These are phyloP conservation scores for Gymnoscopelus braueri DNA, from an alignment of 2,797 vertebrate species.

Conservation along the genomic window DNA sequence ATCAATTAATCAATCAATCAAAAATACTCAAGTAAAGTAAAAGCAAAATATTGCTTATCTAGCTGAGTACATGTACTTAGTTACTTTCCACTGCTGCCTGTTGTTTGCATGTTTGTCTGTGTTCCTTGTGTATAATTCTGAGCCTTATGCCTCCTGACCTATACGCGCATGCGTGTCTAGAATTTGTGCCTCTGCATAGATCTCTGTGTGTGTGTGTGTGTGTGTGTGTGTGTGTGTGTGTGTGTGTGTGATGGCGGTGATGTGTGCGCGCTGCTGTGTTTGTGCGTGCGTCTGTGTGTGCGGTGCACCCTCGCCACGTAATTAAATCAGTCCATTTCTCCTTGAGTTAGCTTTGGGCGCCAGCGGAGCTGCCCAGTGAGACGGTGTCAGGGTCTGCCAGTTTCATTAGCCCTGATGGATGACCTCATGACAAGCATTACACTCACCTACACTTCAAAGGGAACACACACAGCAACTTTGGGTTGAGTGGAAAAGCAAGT, in stretches of 20 bases:
- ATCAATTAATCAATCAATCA: too few species aligned
- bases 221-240: neutral
- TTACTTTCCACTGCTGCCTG: too few species aligned
- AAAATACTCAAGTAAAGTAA: too few species aligned
- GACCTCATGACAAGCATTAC: constrained; percentile 75
- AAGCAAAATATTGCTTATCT: too few species aligned
- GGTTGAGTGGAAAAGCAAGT: constrained; percentile 43
- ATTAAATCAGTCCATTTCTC: constrained; percentile 77
- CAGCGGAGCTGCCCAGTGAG: constrained; percentile 73
- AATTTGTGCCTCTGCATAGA: too few species aligned
- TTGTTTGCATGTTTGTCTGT: too few species aligned
- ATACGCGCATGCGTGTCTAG: too few species aligned
- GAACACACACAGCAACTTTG: constrained; percentile 48
- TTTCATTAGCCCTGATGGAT: constrained; percentile 81
- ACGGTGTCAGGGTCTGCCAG: constrained; percentile 73
- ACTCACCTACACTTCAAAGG: constrained; percentile 71
- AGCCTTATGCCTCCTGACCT: too few species aligned
- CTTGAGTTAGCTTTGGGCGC: constrained; percentile 74
- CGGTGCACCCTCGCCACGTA: constrained; percentile 49
- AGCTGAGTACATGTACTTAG: too few species aligned
- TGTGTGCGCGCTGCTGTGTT: constrained; percentile 12
- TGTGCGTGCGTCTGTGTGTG: constrained; percentile 19
- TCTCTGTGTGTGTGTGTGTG: too few species aligned
- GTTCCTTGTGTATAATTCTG: too few species aligned
- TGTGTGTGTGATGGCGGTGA: constrained; percentile 3